Evolutionary conservation across 1,140 invertebrate species (phyloP).

Genomic region (Oscheius sp.): DNA sequence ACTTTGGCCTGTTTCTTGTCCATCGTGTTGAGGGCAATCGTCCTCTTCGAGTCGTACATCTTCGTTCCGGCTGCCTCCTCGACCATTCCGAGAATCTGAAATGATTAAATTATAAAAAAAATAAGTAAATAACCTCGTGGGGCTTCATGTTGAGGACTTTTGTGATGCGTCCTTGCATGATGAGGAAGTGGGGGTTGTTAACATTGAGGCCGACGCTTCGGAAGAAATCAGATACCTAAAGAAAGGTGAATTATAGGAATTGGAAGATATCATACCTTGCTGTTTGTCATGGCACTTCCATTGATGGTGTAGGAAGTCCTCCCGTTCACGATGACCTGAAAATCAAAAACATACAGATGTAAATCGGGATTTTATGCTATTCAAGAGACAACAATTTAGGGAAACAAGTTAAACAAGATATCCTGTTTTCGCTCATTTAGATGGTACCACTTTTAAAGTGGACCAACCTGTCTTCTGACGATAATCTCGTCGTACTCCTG

Average conservation of each 20-base stretch:
- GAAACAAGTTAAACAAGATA: no score
- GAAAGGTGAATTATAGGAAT: background rate
- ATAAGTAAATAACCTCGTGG: conserved; percentile 71
- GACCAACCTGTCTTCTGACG: conserved; percentile 78
- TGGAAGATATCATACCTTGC: background rate
- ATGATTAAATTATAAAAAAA: conserved; percentile 13
- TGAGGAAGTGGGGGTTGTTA: conserved; percentile 96
- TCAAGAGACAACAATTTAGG: no score
- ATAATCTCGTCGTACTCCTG: conserved; percentile 87
- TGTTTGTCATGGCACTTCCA: conserved; percentile 83
- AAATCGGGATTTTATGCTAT: no score
- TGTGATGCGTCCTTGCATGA: conserved; percentile 98
- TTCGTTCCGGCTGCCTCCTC: conserved; percentile 98
- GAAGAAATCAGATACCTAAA: conserved; percentile 81
- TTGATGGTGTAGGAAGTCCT: conserved; percentile 84
- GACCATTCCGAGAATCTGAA: conserved; percentile 88
- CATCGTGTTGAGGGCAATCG: conserved; percentile 80
- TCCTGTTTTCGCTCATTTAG: no score
- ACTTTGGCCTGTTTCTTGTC: conserved; percentile 90
- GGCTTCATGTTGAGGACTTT: conserved; percentile 99
- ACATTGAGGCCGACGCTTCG: conserved; percentile 94
- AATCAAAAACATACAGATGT: no score
- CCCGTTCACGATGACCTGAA: conserved; percentile 68
- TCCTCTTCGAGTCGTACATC: conserved; percentile 92
- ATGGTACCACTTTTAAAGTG: background rate